Base-by-base conservation (phyloP, 2,888 invertebrate genomes). In the Osmoderma eremita region DNA sequence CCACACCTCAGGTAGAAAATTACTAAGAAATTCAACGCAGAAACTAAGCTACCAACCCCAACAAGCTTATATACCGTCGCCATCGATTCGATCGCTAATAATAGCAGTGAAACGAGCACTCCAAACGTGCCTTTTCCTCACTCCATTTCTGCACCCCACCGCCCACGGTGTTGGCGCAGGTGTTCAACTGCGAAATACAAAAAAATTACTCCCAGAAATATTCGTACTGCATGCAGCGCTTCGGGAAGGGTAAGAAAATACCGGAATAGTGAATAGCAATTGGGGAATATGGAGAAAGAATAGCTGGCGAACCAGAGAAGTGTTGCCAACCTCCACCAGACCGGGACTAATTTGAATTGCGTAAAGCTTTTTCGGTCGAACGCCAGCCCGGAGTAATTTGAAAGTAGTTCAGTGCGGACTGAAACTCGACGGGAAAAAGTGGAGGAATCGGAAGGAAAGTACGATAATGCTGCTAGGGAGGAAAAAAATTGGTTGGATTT, bases 341-440 rank as follows among this genome's bases (percentile, higher is more conserved):
- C 13, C 41, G 13, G 18, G 48, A 4, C 53, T 56, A 56, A 56
- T 56, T 56, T 56, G 56, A 56, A 56, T 56, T 56, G 56, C 56
- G 56, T 41, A 41, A 20, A 20, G 41, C 56, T 56, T 56, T 56
- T 56, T 56, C 56, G 22, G 39, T 41, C 30, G 30, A 30, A 30
- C 30, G 10, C 20, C 48, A 10, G 39, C 56, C 20, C 3, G 13
- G 12, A 20, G 41, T 56, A 56, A 41, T 56, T 56, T 56, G 22
- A 56, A 56, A 56, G 56, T 56, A 56, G 56, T 56, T 56, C 41
- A 56, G 56, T 56, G 39, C 41, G 22, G 41, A 18, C 56, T 18
- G n/a, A 20, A 56, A 41, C 10, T 22, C 39, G 56, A n/a, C 10
- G 39, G n/a, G 20, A n/a, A 39, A 18, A 39, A 39, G 53, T 13